Evolutionary conservation across 2,888 invertebrate genomes (phyloP).

Genomic region (Sinelater perroti): DNA sequence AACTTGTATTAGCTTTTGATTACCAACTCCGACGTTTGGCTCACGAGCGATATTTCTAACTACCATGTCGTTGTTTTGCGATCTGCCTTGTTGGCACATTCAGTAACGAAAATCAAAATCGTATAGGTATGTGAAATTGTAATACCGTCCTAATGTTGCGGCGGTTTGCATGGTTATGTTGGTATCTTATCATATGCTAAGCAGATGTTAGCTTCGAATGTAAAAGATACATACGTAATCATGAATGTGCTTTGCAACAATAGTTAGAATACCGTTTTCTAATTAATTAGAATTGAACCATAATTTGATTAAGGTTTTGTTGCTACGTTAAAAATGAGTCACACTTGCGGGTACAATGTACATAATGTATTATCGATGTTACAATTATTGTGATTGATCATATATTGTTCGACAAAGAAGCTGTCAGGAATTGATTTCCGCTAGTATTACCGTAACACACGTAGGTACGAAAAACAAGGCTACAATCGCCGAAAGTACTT

Average conservation of each 20-base stretch:
- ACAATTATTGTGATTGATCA: conserved; percentile 17
- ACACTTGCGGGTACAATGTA: conserved; percentile 41
- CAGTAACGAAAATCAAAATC: neutral
- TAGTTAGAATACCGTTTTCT: conserved; percentile 5
- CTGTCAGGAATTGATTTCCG: conserved; percentile 46
- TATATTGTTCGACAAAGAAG: conserved; percentile 34
- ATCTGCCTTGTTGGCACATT: no score
- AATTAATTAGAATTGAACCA: no score
- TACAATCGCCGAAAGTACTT: conserved; percentile 35
- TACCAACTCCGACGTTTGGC: no score
- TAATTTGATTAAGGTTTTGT: no score
- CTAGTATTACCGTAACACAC: conserved; percentile 11
- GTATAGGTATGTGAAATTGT: conserved; percentile 2
- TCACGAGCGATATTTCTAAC: no score
- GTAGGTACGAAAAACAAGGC: conserved; percentile 15
- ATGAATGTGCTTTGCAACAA: conserved; percentile 1
- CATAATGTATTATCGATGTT: conserved; percentile 29
- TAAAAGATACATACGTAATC: neutral
- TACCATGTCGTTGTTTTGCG: no score
- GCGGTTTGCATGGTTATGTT: conserved; percentile 2
- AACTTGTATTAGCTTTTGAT: no score
- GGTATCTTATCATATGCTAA: no score
- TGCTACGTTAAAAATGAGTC: conserved; percentile 22
- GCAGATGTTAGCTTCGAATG: no score
- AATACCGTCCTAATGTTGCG: conserved; percentile 15